Conservation (phyloP, 2,113 vertebrate genomes). For the Takifugu bimaculatus region DNA sequence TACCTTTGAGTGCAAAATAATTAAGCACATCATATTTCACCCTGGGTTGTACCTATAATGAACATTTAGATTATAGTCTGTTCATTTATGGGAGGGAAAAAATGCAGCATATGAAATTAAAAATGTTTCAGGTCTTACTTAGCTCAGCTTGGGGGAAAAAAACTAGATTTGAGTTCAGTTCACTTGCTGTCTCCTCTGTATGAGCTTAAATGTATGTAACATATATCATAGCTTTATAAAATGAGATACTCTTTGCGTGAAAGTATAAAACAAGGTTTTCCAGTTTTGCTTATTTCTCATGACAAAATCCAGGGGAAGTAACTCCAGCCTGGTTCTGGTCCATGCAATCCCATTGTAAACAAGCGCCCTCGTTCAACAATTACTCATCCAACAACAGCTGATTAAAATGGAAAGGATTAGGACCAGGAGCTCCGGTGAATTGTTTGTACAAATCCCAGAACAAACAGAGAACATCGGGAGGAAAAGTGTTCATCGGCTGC, state of each 20-base stretch:
- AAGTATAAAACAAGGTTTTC: not conserved
- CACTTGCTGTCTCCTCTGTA: not conserved
- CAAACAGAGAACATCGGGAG: slow-evolving; percentile 48
- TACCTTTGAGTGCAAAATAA: not conserved
- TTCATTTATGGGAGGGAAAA: not conserved
- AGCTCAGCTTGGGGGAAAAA: not conserved
- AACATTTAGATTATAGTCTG: not conserved
- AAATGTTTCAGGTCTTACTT: not conserved
- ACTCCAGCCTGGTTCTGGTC: slow-evolving; percentile 10
- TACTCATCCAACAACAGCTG: slow-evolving; percentile 50
- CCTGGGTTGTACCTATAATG: not conserved
- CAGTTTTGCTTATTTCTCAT: slow-evolving; percentile 1
- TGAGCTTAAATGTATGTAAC: not conserved
- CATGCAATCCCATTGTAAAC: slow-evolving; percentile 24
- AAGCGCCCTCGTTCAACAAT: not conserved
- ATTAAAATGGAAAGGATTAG: slow-evolving; percentile 68
- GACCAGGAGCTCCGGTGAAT: slow-evolving; percentile 60
- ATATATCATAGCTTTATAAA: not conserved
- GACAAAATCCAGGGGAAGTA: not conserved
- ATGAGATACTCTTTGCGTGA: too few species aligned
- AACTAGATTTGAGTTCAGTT: not conserved
- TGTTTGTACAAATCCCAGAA: slow-evolving; percentile 48
- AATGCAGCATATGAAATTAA: not conserved
- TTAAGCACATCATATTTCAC: not conserved
- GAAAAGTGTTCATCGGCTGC: slow-evolving; percentile 30